Base-by-base conservation (phyloP, 2,888 invertebrate genomes). In the Dicycla oo region DNA sequence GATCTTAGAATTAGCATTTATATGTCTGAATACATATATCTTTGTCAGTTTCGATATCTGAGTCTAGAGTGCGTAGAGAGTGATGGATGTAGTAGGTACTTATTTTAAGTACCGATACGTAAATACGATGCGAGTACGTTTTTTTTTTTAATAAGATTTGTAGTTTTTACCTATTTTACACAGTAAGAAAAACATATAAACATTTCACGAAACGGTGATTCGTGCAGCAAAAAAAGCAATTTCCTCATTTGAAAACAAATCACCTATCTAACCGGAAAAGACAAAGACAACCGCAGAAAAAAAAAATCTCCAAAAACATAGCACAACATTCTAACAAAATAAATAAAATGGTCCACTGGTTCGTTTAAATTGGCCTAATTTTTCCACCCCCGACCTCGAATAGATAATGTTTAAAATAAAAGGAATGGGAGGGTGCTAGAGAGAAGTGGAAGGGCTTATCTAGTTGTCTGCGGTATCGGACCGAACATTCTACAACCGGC, bases 341-440 rank as follows among this genome's bases (percentile, higher is more conserved):
- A 80, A 84, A 86, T 75, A 75, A 86, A 80, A 84, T 78, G 74
- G 60, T 69, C 69, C 69, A 72, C 63, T 78, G 77, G 68, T 66
- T 72, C 69, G 73, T 62, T 79, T 75, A 75, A 78, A 78, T 80
- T 80, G 77, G 77, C 77, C 80, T 81, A 82, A 87, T 87, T 87
- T 86, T 87, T 82, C 76, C 77, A 73, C 82, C 72, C 80, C 76
- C 80, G 73, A 78, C 82, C 80, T 87, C 83, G 88, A 88, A 87
- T 88, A 90, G 89, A 91, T 89, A 92, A 90, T 88, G 89, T 89
- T 92, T 92, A 90, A 91, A 91, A 90, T 89, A 87, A 89, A 86
- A 88, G 85, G 81, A 83, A 83, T 83, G 78, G 69, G 73, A 81
- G 83, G 85, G 82, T 82, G 88, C 70, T 69, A 80, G 84, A 86